phyloP scores from a whole-genome alignment of 2,888 invertebrate genomes.

The Xestia rhomboidea region DNA sequence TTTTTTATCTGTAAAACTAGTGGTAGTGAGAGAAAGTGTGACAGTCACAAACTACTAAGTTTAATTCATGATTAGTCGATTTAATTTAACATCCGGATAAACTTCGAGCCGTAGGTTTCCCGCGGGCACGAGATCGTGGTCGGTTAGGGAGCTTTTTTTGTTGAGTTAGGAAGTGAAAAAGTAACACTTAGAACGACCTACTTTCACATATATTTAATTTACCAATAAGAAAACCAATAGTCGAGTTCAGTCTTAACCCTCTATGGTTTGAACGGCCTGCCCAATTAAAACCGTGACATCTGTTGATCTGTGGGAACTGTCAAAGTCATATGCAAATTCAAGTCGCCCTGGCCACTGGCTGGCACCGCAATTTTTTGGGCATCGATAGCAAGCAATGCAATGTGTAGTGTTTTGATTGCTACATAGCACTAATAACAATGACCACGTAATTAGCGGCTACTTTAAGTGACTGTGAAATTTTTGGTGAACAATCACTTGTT shows the following conservation, averaged over 20 bases:
- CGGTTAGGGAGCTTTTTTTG: no score
- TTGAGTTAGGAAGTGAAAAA: no score
- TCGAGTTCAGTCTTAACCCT: neutral
- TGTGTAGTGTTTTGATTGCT: constrained; percentile 61
- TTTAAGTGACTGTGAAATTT: constrained; percentile 55
- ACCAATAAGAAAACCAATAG: neutral
- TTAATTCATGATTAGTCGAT: neutral
- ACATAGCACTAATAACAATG: constrained; percentile 59
- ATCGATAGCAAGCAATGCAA: constrained; percentile 42
- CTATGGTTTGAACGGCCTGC: neutral
- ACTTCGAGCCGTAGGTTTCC: neutral
- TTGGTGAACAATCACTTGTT: constrained; percentile 38
- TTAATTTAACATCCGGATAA: no score
- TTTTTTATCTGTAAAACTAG: constrained; percentile 31
- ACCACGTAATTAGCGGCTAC: constrained; percentile 38
- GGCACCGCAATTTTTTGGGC: constrained; percentile 30
- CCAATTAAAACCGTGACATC: constrained; percentile 13
- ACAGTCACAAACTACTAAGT: neutral
- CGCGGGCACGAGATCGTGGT: neutral
- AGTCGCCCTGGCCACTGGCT: constrained; percentile 27
- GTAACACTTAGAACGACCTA: accelerated
- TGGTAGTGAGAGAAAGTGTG: no score
- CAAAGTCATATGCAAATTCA: constrained; percentile 59
- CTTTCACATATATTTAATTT: neutral
- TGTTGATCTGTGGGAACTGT: constrained; percentile 38